Evolutionary conservation across 2,888 invertebrate genomes (phyloP), one percentile per base, ranked within the genome.

Genomic region (Megaustenia siamemsis): DNA sequence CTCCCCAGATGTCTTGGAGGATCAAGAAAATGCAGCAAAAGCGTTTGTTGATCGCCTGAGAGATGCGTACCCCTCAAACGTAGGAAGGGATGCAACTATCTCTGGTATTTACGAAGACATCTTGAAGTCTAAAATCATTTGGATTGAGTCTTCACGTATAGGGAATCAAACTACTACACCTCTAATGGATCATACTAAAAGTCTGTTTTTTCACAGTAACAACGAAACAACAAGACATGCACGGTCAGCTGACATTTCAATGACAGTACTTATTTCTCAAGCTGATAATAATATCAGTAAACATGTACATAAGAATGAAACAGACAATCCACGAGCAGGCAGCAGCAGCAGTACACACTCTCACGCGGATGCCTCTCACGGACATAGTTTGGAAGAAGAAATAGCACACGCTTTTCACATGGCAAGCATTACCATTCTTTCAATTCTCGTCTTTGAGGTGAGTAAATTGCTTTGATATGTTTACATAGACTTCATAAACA

Each of bases 351-450:
- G 28, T 56, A 49, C 24, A 28, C 38, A 49, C 15, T 5, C 0
- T 49, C 60, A 63, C 38, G 12, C 49, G 49, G 40, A 63, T 32
- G 66, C 12, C 10, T 15, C 32, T 6, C 66, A 75, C n/a, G 80
- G 68, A 15, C 87, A 89, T 77, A 87, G 88, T 69, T 86, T 90
- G 40, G 88, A 90, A 78, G 91, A 90, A 82, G 85, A 89, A 18
- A 90, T 92, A 71, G 92, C 91, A 71, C 90, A 92, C 82, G 90
- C 90, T n/a, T 90, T 90, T 78, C 92, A 92, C 85, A 89, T 90
- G 77, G 90, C 89, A 75, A 92, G 92, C 87, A 89, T 92, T 68
- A 86, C 90, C 18, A 90, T 92, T 63, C 80, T 92, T 69, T 89
- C 89, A 53, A 85, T 91, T 32, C 87, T 92, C 10, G 86, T 91